Evolutionary conservation across 1,140 invertebrate species (phyloP).

Genomic region (Drosophila erecta): DNA sequence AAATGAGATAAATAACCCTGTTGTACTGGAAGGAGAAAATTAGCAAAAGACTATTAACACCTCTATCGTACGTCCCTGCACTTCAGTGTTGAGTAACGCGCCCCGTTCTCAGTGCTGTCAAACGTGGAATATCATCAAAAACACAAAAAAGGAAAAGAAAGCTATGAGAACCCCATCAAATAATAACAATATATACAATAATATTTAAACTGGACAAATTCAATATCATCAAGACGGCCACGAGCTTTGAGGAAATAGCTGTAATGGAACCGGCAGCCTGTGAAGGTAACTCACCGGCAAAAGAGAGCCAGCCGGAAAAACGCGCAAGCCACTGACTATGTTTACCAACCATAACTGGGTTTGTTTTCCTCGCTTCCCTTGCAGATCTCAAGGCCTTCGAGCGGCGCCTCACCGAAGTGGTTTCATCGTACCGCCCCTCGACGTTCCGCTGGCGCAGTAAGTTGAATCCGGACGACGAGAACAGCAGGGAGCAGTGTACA

Average conservation of each 20-base stretch:
- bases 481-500: background rate
- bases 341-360: conserved; percentile 38
- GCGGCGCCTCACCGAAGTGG: conserved; percentile 97
- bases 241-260: conserved; percentile 76
- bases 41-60: background rate
- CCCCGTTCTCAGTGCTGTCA: conserved; percentile 9
- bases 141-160: conserved; percentile 53
- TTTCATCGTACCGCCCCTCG: conserved; percentile 95
- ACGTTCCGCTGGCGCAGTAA: conserved; percentile 97
- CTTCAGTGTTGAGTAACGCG: conserved; percentile 16
- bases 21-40: background rate
- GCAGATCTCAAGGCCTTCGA: conserved; percentile 98
- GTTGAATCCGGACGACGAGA: conserved; percentile 46
- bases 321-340: conserved; percentile 27
- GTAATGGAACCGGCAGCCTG: conserved; percentile 83
- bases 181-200: conserved; percentile 39
- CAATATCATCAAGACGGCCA: conserved; percentile 65
- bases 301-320: background rate
- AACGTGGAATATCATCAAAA: conserved; percentile 38
- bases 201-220: conserved; percentile 73
- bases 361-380: conserved; percentile 34
- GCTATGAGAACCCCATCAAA: conserved; percentile 71
- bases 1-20: no score
- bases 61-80: background rate
- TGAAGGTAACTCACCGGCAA: conserved; percentile 55